phyloP scores from a whole-genome alignment of 2,888 invertebrate genomes.

The Dinocampus coccinellae region DNA sequence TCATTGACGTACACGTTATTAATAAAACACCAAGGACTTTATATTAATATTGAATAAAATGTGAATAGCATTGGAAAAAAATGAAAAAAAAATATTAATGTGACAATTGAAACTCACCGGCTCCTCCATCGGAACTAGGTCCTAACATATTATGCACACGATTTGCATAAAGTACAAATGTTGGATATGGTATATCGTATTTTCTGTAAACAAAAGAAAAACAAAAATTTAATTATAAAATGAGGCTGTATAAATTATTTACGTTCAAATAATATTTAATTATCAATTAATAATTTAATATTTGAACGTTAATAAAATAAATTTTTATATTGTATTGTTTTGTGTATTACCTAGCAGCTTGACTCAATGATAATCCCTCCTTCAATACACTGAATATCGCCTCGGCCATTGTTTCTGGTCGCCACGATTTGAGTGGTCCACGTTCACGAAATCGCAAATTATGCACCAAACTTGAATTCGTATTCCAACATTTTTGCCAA shows the following conservation, averaged over 20 bases:
- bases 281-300: too few species aligned
- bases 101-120: slow-evolving; percentile 75
- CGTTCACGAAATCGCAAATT: slow-evolving; percentile 92
- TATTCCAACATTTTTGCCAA: slow-evolving; percentile 98
- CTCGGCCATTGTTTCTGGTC: slow-evolving; percentile 95
- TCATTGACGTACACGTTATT: not conserved
- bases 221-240: too few species aligned
- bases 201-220: slow-evolving; percentile 73
- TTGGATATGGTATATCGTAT: slow-evolving; percentile 95
- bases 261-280: too few species aligned
- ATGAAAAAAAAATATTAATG: not conserved
- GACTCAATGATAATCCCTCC: slow-evolving; percentile 89
- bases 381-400: slow-evolving; percentile 93
- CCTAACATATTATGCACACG: slow-evolving; percentile 95
- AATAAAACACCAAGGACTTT: not conserved
- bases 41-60: not conserved
- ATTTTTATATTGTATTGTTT: slow-evolving; percentile 1
- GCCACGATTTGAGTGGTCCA: slow-evolving; percentile 93
- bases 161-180: slow-evolving; percentile 93
- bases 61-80: not conserved
- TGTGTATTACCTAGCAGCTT: slow-evolving; percentile 77
- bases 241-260: too few species aligned
- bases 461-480: slow-evolving; percentile 91
- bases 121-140: slow-evolving; percentile 91
- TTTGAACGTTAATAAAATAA: not conserved